phyloP scores from a whole-genome alignment of 2,113 vertebrate species.

The Myiagra hebetior region DNA sequence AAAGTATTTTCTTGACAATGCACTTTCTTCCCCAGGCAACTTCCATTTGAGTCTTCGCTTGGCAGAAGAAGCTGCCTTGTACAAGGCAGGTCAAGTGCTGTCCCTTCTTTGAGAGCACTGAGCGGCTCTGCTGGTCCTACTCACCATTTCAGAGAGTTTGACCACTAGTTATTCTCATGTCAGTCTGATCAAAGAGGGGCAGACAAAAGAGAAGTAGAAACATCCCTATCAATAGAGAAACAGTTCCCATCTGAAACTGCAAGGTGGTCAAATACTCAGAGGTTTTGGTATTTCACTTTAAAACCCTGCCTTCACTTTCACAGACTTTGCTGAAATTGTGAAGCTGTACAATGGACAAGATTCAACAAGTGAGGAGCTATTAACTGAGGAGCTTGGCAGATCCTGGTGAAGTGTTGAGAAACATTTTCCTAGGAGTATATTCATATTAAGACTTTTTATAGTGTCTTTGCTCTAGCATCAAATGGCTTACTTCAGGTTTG shows the following conservation, averaged over 20 bases:
- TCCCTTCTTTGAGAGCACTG: background rate
- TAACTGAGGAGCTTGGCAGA: background rate
- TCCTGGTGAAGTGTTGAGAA: background rate
- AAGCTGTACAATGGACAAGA: background rate
- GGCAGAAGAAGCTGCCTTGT: background rate
- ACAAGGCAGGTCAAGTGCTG: background rate
- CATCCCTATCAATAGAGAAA: background rate
- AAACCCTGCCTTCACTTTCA: background rate
- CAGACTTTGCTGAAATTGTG: background rate
- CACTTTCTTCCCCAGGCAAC: background rate
- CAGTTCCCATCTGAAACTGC: background rate
- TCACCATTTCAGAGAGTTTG: background rate
- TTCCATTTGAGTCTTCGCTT: background rate
- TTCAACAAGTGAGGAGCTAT: background rate
- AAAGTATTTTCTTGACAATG: background rate
- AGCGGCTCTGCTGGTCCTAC: background rate
- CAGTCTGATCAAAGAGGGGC: background rate
- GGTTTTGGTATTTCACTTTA: background rate
- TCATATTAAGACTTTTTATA: background rate
- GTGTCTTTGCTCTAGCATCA: background rate
- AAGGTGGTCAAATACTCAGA: background rate
- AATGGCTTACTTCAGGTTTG: background rate
- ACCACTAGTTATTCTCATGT: background rate
- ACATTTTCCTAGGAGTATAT: background rate
- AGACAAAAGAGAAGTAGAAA: background rate